phyloP scores from a whole-genome alignment of 2,888 invertebrate species.

The Heliconius charithonia region DNA sequence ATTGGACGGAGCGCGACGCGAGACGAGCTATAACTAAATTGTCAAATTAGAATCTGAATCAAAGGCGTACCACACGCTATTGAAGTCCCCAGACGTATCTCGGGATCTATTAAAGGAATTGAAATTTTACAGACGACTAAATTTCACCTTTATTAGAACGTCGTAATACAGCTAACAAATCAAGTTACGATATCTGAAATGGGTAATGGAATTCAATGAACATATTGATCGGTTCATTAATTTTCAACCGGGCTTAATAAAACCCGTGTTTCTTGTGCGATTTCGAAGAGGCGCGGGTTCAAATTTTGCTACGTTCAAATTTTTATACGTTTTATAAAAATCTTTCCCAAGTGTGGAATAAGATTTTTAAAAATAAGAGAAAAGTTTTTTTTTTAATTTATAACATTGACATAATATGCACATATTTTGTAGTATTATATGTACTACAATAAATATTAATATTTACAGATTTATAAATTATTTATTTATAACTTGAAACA shows the following conservation, averaged over 20 bases:
- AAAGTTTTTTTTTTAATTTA: too few relatives aligned
- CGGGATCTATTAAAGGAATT: conserved; percentile 39
- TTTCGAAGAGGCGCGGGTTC: too few relatives aligned
- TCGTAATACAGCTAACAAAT: conserved; percentile 26
- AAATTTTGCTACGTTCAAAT: too few relatives aligned
- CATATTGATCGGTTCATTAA: conserved; percentile 21
- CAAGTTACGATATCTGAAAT: conserved; percentile 31
- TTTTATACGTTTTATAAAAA: too few relatives aligned
- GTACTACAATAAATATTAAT: too few relatives aligned
- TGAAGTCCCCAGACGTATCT: conserved; percentile 66
- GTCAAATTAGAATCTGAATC: conserved; percentile 71
- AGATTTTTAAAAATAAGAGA: too few relatives aligned
- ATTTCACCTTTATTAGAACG: conserved; percentile 33
- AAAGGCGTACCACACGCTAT: conserved; percentile 61
- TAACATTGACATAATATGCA: too few relatives aligned
- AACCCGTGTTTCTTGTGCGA: too few relatives aligned
- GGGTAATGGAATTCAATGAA: conserved; percentile 34
- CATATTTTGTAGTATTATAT: too few relatives aligned
- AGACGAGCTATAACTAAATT: conserved; percentile 71
- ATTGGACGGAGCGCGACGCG: conserved; percentile 53
- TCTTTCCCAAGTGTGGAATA: too few relatives aligned
- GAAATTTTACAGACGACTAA: conserved; percentile 39
- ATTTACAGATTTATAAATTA: too few relatives aligned
- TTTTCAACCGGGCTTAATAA: not conserved
- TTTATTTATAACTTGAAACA: too few relatives aligned